Evolutionary conservation across 2,888 invertebrate genomes (phyloP).

Genomic region (Anthophora plumipes): DNA sequence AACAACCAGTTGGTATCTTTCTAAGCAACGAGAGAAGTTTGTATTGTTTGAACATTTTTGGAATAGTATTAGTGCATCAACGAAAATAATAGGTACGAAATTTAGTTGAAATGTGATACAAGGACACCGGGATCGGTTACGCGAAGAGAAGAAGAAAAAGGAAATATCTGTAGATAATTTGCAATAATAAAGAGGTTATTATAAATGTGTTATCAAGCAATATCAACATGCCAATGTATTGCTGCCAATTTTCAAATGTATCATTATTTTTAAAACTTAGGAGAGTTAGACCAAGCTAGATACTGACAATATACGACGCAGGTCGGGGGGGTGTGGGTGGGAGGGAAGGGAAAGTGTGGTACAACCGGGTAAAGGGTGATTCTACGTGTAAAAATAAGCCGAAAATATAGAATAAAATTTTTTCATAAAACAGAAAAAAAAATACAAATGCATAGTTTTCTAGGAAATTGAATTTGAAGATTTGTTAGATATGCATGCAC

Average conservation of each 20-base stretch:
- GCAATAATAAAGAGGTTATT: constrained; percentile 67
- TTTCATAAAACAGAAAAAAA: too few relatives aligned
- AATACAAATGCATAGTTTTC: too few relatives aligned
- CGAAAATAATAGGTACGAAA: constrained; percentile 15
- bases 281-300: neutral
- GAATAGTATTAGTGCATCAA: constrained; percentile 7
- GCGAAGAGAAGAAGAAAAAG: constrained; percentile 43
- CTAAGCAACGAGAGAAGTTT: constrained; percentile 25
- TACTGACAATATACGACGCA: constrained; percentile 1
- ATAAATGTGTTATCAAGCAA: constrained; percentile 47
- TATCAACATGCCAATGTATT: constrained; percentile 40
- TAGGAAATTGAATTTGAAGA: too few relatives aligned
- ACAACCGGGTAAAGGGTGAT: too few relatives aligned
- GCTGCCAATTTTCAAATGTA: constrained; percentile 32
- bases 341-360: too few relatives aligned
- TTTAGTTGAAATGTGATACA: constrained; percentile 19
- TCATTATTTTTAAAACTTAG: constrained; percentile 20
- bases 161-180: constrained; percentile 65
- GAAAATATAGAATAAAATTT: too few relatives aligned
- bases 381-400: too few relatives aligned
- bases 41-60: neutral
- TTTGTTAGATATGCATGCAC: too few relatives aligned
- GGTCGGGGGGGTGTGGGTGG: too few relatives aligned
- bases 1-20: constrained; percentile 55
- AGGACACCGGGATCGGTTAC: constrained; percentile 55